Conservation (phyloP, 2,888 invertebrate genomes). For the Panzeria rudis region DNA sequence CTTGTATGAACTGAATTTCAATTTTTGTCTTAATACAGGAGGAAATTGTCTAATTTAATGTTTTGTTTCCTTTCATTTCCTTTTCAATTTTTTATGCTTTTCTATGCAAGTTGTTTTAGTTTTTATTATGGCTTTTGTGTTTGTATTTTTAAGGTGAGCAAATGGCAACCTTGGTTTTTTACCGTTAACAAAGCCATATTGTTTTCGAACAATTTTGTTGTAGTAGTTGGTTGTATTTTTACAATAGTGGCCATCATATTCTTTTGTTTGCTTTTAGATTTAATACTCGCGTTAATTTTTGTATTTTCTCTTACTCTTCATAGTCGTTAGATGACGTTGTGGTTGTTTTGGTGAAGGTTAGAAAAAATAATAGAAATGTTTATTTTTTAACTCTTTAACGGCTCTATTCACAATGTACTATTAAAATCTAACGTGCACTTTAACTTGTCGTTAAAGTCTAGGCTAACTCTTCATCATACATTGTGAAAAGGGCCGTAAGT, state of each 20-base stretch:
- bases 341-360: not conserved
- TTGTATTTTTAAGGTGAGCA: not conserved
- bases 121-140: not conserved
- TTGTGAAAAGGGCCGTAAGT: too few relatives aligned
- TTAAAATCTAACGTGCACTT: too few relatives aligned
- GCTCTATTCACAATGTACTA: too few relatives aligned
- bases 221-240: conserved; percentile 17
- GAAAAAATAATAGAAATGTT: too few relatives aligned
- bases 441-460: too few relatives aligned
- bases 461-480: too few relatives aligned
- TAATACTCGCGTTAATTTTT: not conserved
- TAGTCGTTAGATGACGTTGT: not conserved
- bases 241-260: conserved; percentile 28
- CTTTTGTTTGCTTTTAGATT: conserved; percentile 13
- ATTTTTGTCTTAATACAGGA: not conserved
- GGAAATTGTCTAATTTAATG: conserved; percentile 47
- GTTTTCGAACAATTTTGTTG: conserved; percentile 17
- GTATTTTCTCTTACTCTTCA: not conserved
- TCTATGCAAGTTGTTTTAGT: not conserved
- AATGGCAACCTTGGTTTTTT: conserved; percentile 26
- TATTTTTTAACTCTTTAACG: too few relatives aligned
- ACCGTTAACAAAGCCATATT: conserved; percentile 35
- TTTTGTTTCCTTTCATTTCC: conserved; percentile 42
- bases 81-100: conserved; percentile 2
- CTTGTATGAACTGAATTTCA: not conserved